A percentile compares a stretch with the other conserved stretches of the same genome.
Conservation (phyloP, 2,113 vertebrate genomes). For the Emydocephalus ijimae region DNA sequence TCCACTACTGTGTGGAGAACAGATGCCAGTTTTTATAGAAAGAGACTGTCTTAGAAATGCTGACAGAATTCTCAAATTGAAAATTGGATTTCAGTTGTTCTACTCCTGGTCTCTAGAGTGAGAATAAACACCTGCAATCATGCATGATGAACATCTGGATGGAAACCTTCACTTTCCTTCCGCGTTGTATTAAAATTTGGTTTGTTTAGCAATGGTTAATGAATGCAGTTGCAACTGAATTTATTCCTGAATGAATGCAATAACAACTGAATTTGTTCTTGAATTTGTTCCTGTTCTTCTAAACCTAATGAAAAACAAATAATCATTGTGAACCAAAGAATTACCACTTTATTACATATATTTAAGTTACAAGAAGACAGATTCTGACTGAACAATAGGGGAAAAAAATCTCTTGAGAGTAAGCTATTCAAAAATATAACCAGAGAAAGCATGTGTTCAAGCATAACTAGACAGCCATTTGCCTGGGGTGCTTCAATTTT, state of each 20-base stretch:
- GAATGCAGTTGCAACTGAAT: not conserved
- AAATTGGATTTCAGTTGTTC: not conserved
- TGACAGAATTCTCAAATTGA: not conserved
- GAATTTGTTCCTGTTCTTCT: too few species aligned
- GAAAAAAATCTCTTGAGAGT: not conserved
- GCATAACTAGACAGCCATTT: not conserved
- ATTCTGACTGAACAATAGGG: not conserved
- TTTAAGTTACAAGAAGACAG: not conserved
- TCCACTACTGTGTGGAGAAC: not conserved
- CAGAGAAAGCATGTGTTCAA: not conserved
- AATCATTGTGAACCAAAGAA: not conserved
- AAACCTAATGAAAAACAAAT: not conserved
- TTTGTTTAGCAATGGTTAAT: not conserved
- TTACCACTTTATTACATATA: not conserved
- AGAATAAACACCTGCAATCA: not conserved
- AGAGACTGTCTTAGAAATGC: not conserved
- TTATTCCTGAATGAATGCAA: not conserved
- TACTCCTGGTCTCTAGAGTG: not conserved
- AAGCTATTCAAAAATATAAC: not conserved
- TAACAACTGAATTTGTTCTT: too few species aligned
- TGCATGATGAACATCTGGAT: not conserved
- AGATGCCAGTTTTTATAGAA: not conserved
- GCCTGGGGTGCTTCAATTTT: not conserved
- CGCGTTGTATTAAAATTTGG: not conserved
- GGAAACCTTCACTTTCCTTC: not conserved